These are phyloP conservation scores for Rhinatrema bivittatum DNA, from an alignment of 2,797 vertebrate genomes.

Conservation along the genomic window DNA sequence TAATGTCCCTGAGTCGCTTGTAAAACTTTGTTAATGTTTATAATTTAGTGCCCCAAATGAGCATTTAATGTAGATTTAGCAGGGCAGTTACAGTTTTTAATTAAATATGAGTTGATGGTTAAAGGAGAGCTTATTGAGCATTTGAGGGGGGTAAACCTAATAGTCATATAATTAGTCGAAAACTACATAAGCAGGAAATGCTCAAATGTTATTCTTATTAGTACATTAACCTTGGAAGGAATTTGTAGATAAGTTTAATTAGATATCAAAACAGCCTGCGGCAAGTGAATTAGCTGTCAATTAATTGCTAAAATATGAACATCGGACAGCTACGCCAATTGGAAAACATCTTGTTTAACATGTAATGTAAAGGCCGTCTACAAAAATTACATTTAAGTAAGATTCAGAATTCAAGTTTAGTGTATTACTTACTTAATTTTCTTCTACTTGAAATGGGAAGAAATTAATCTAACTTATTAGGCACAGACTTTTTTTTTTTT, in stretches of 20 bases:
- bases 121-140: constrained; percentile 46
- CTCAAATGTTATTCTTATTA: constrained; percentile 51
- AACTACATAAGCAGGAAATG: constrained; percentile 58
- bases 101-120: constrained; percentile 53
- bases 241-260: constrained; percentile 48
- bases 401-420: no score
- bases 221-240: constrained; percentile 46
- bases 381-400: no score
- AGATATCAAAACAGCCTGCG: constrained; percentile 46
- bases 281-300: constrained; percentile 48
- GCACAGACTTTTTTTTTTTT: no score
- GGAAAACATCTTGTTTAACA: no score
- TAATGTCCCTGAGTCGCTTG: constrained; percentile 23
- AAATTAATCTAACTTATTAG: no score
- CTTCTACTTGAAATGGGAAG: no score
- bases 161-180: constrained; percentile 56
- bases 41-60: constrained; percentile 37
- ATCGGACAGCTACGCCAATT: no score
- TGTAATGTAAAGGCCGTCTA: no score
- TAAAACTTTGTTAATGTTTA: constrained; percentile 35
- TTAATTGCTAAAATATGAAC: constrained; percentile 54
- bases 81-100: constrained; percentile 48
- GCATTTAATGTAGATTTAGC: constrained; percentile 44
- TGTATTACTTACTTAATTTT: no score
- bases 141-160: constrained; percentile 59